These are phyloP conservation scores for Drosophila anomalata DNA, from an alignment of 2,888 invertebrate species.

Conservation along the genomic window DNA sequence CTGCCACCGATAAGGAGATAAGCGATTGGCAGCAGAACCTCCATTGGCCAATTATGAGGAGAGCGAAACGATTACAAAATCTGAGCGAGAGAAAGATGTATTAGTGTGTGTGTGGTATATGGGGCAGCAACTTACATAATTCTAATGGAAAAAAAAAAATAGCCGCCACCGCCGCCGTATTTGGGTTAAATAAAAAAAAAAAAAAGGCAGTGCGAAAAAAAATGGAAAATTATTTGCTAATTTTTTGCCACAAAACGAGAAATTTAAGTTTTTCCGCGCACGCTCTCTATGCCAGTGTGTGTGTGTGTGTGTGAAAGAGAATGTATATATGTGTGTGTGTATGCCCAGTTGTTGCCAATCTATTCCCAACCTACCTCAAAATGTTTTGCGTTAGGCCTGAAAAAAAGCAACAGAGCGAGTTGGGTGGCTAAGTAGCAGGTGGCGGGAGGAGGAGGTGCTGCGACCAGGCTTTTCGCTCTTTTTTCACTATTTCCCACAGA, in stretches of 20 bases:
- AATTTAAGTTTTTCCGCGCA: constrained; percentile 75
- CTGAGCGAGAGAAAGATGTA: constrained; percentile 35
- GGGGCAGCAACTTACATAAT: constrained; percentile 64
- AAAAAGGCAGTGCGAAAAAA: constrained; percentile 20
- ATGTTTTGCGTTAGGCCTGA: constrained; percentile 81
- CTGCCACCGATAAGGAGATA: constrained; percentile 62
- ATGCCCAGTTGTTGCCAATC: constrained; percentile 74
- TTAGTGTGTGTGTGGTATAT: constrained; percentile 2
- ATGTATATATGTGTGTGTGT: constrained; percentile 51
- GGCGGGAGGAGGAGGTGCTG: constrained; percentile 4
- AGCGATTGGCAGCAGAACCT: constrained; percentile 47
- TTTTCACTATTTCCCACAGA: constrained; percentile 75
- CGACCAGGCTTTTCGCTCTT: constrained; percentile 58
- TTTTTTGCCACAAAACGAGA: constrained; percentile 74
- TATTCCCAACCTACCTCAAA: constrained; percentile 83
- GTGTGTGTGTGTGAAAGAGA: constrained; percentile 6
- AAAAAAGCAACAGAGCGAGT: constrained; percentile 71
- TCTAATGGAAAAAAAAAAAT: constrained; percentile 56
- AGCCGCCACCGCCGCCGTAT: constrained; percentile 53
- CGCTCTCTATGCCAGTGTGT: constrained; percentile 17
- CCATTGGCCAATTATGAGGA: constrained; percentile 53
- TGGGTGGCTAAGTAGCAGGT: constrained; percentile 46
- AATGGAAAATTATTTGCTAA: constrained; percentile 75
- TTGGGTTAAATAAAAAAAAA: constrained; percentile 66
- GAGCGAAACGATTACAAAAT: constrained; percentile 61